Evolutionary conservation across 1,140 invertebrate species (phyloP), one percentile per base, ranked within the genome.

Genomic region (Zaprionus inermis): DNA sequence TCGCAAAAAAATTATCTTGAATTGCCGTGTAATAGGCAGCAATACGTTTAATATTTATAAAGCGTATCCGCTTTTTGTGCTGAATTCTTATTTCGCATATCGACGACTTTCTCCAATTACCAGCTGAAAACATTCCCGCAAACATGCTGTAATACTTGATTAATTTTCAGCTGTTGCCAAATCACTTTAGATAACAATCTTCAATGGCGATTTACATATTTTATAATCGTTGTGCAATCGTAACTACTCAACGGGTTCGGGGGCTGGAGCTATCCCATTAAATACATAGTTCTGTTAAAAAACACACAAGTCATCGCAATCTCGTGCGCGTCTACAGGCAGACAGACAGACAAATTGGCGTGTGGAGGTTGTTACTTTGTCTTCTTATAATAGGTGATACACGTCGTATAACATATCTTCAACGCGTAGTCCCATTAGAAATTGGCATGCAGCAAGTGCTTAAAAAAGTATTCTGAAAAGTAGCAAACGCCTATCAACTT

Each of bases 401-500:
- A 16, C 49, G 34, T 61, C 46, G 49, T 36, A 51, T 36, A 36
- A 32, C 46, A 63, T 63, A 63, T 36, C 18, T 49, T 18, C 9
- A 49, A 46, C 3, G 18, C 44, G 44, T 46, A 20, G 5, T 20
- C 9, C 18, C 11, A 46, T 46, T 46, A 10, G 44, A 46, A 46
- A 49, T 49, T 49, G 44, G 44, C 44, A 49, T 49, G 44, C 55
- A 57, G 34, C 12, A 11, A 32, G 32, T 41, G 32, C 18, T 20
- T 4, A 24, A 41, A 20, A 34, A 14, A 34, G 16, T 16, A 60
- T 44, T 24, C 59, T 36, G 20, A 52, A 63, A 16, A 64, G 32
- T 64, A 41, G 49, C 61, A 18, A 10, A 24, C 1, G 34, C 38
- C 36, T 9, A 38, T 64, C 60, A 54, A 64, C 60, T 38, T 28